A percentile compares a stretch with the other conserved stretches of the same genome.
These are phyloP conservation scores for Brachycybe producta DNA, from an alignment of 2,888 invertebrate genomes.

Conservation along the genomic window DNA sequence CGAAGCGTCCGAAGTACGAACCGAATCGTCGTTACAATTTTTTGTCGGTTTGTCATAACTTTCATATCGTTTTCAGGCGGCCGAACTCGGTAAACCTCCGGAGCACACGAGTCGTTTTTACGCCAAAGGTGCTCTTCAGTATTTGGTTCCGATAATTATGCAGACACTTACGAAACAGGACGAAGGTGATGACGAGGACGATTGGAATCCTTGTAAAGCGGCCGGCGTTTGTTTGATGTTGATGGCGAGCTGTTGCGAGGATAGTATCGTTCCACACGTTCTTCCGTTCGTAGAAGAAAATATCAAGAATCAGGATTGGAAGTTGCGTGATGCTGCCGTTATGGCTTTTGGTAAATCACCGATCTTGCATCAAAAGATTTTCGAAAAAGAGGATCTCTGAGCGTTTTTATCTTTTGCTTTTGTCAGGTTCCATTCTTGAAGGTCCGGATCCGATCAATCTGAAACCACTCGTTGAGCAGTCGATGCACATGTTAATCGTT, in stretches of 20 bases:
- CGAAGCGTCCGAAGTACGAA: constrained; percentile 67
- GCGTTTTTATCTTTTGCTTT: too few relatives aligned
- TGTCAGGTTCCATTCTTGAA: constrained; percentile 57
- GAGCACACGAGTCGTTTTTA: constrained; percentile 85
- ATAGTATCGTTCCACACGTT: constrained; percentile 88
- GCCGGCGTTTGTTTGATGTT: constrained; percentile 98
- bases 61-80: constrained; percentile 42
- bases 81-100: constrained; percentile 87
- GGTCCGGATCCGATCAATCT: constrained; percentile 76
- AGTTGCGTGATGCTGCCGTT: constrained; percentile 85
- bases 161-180: constrained; percentile 91
- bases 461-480: constrained; percentile 87
- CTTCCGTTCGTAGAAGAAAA: constrained; percentile 92
- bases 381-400: neutral
- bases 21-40: neutral
- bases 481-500: constrained; percentile 88
- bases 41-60: constrained; percentile 2
- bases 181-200: constrained; percentile 94
- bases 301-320: constrained; percentile 86
- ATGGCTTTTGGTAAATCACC: constrained; percentile 78
- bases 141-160: constrained; percentile 83
- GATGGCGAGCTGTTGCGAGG: constrained; percentile 91
- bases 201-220: constrained; percentile 99
- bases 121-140: constrained; percentile 94
- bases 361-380: neutral